These are phyloP conservation scores for Mamestra configurata DNA, from an alignment of 1,140 invertebrate species.

Conservation along the genomic window DNA sequence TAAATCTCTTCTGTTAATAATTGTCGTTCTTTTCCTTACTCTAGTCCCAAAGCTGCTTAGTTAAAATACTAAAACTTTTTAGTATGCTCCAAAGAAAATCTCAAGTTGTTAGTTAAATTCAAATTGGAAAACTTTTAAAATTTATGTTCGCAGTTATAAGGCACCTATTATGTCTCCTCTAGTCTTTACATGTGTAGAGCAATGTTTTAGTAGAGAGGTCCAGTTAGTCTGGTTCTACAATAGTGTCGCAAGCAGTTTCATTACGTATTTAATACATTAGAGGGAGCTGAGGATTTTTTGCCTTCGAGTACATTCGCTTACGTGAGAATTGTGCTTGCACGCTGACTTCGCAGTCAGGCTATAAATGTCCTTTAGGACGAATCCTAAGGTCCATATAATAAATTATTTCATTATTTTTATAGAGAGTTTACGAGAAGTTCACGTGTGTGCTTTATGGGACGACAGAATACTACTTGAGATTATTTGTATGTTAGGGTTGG, in stretches of 20 bases:
- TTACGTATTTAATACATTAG: conserved; percentile 52
- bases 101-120: conserved; percentile 83
- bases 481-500: neutral
- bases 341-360: conserved; percentile 24
- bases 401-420: conserved; percentile 53
- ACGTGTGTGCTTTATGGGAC: conserved; percentile 24
- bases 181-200: conserved; percentile 69
- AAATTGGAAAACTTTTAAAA: conserved; percentile 83
- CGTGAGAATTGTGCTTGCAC: conserved; percentile 44
- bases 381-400: conserved; percentile 43
- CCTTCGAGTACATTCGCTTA: conserved; percentile 32
- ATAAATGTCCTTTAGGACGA: conserved; percentile 46
- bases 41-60: conserved; percentile 58
- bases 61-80: conserved; percentile 69
- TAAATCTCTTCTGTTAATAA: conserved; percentile 59
- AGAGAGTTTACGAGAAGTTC: conserved; percentile 34
- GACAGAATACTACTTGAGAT: neutral
- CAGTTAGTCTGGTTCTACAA: conserved; percentile 6
- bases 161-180: conserved; percentile 74
- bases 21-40: conserved; percentile 52
- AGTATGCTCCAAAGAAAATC: conserved; percentile 74
- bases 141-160: conserved; percentile 82
- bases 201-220: conserved; percentile 55
- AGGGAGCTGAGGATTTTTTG: conserved; percentile 38
- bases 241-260: conserved; percentile 49